A percentile compares a stretch with the other conserved stretches of the same genome.
Conservation (phyloP, 2,113 vertebrate species). For the Anoura caudifer region DNA sequence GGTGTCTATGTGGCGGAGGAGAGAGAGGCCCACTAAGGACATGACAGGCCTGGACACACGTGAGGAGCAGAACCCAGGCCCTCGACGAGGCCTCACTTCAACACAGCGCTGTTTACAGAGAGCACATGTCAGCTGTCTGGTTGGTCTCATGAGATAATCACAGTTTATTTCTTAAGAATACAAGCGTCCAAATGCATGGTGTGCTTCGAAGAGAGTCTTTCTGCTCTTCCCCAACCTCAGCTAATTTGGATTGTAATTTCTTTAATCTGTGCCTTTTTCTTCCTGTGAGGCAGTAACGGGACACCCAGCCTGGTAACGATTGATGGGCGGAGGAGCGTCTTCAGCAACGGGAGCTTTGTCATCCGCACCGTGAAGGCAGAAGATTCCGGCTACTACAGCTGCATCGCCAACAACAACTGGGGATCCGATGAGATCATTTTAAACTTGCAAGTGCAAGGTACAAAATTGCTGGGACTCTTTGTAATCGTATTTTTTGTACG, state of each 20-base stretch:
- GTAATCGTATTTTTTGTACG: rapidly evolving
- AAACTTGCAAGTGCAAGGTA: conserved; percentile 98
- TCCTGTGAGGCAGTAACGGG: conserved; percentile 94
- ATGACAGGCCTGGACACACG: rapidly evolving
- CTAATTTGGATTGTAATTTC: conserved; percentile 84
- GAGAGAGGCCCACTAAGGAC: too few species aligned
- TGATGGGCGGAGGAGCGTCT: conserved; percentile 93
- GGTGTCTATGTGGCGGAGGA: too few species aligned
- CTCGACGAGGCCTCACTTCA: rapidly evolving
- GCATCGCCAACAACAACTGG: conserved; percentile 97
- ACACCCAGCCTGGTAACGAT: conserved; percentile 93
- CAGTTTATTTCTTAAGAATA: neutral
- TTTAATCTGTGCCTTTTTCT: conserved; percentile 87
- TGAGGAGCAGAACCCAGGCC: neutral
- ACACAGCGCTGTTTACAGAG: neutral
- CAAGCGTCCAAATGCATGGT: neutral
- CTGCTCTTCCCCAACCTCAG: conserved; percentile 55
- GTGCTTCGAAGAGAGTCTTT: neutral
- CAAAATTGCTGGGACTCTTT: neutral
- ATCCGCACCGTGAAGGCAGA: conserved; percentile 98
- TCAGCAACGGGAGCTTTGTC: conserved; percentile 96
- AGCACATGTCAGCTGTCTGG: neutral
- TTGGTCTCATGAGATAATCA: too few species aligned
- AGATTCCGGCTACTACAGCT: conserved; percentile 98
- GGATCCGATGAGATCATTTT: conserved; percentile 96